Conservation (phyloP, 1,140 invertebrate species). For the Arctopsyche grandis region DNA sequence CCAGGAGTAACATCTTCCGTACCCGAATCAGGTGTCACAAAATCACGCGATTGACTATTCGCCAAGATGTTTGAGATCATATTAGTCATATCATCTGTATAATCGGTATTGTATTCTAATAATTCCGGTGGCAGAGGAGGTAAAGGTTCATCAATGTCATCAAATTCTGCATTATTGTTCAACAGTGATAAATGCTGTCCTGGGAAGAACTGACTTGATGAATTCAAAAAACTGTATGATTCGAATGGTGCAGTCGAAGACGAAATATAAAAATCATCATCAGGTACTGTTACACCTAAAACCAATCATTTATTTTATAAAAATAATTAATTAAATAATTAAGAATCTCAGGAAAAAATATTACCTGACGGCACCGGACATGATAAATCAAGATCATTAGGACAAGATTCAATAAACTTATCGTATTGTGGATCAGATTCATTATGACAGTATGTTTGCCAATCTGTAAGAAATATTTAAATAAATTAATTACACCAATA, state of each 20-base stretch:
- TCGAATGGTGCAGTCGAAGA: constrained; percentile 77
- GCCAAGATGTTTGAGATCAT: constrained; percentile 50
- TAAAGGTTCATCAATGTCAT: constrained; percentile 54
- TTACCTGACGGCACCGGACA: constrained; percentile 24
- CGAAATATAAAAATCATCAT: constrained; percentile 77
- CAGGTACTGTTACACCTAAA: constrained; percentile 57
- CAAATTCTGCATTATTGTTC: constrained; percentile 53
- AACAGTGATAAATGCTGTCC: constrained; percentile 63
- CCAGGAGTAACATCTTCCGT: constrained; percentile 69
- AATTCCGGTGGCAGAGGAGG: constrained; percentile 48
- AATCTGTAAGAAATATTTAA: constrained; percentile 23
- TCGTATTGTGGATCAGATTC: constrained; percentile 35
- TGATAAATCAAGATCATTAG: background rate
- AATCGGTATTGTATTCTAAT: constrained; percentile 53
- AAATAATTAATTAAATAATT: background rate
- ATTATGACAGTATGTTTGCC: constrained; percentile 27
- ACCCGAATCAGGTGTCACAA: constrained; percentile 69
- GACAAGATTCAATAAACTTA: constrained; percentile 16
- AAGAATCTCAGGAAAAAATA: background rate
- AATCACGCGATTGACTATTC: constrained; percentile 58
- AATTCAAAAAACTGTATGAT: constrained; percentile 68
- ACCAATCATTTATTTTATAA: constrained; percentile 19
- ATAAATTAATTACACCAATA: background rate
- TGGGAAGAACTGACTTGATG: constrained; percentile 78
- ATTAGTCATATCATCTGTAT: constrained; percentile 54